phyloP scores from a whole-genome alignment of 2,113 vertebrate genomes.

The Silurus glanis region DNA sequence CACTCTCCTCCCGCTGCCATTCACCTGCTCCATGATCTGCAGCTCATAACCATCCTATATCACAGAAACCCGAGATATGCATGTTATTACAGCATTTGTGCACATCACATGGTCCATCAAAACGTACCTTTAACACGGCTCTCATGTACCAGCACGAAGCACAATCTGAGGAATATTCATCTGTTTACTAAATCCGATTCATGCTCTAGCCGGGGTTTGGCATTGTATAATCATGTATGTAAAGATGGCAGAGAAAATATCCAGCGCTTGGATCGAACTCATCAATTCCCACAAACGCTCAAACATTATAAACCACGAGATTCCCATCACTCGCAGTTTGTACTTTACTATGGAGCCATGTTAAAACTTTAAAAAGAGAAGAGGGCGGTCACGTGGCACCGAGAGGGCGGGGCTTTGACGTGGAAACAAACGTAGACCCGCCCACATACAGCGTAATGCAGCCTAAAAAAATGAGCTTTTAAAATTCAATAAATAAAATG shows the following conservation, averaged over 20 bases:
- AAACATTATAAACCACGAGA: not conserved
- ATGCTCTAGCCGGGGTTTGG: not conserved
- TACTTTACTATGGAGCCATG: not conserved
- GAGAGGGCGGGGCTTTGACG: not conserved
- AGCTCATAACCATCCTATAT: conserved; percentile 76
- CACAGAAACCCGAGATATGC: conserved; percentile 70
- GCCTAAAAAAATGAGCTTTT: not conserved
- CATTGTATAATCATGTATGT: not conserved
- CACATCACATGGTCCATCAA: not conserved
- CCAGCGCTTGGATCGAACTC: not conserved
- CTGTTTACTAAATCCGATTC: not conserved
- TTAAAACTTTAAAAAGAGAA: not conserved
- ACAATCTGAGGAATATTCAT: not conserved
- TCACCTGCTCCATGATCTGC: conserved; percentile 73
- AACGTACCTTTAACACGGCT: not conserved
- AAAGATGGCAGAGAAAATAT: too few species aligned
- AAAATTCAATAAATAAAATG: not conserved
- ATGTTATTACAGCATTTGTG: not conserved
- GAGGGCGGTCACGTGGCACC: not conserved
- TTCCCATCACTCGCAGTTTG: not conserved
- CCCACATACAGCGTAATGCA: too few species aligned
- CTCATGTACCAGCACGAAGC: not conserved
- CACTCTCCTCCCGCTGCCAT: conserved; percentile 72
- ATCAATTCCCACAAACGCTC: not conserved
- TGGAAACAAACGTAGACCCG: not conserved